Conservation (phyloP, 1,140 invertebrate genomes). For the Mizuhopecten yessoensis region DNA sequence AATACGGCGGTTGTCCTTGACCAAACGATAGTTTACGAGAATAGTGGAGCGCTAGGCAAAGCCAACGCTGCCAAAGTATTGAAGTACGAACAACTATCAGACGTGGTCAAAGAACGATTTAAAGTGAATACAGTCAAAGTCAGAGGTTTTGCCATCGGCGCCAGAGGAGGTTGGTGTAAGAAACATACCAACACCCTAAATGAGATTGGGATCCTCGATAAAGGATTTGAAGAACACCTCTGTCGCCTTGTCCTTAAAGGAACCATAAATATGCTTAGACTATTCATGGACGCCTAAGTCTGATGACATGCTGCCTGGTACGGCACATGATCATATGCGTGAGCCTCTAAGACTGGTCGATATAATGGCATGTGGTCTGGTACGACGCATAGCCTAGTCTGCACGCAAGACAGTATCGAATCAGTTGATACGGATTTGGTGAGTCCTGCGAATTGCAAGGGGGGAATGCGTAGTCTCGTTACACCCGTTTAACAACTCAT, state of each 20-base stretch:
- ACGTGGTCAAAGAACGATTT: neutral
- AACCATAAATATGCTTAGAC: slow-evolving; percentile 44
- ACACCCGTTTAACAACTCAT: too few relatives aligned
- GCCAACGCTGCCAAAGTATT: neutral
- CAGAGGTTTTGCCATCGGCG: slow-evolving; percentile 45
- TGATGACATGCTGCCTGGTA: too few relatives aligned
- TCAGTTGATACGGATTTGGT: too few relatives aligned
- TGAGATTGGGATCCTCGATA: slow-evolving; percentile 41
- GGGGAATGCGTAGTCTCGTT: too few relatives aligned
- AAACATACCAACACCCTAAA: slow-evolving; percentile 43
- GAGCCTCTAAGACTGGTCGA: too few relatives aligned
- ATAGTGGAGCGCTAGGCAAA: neutral
- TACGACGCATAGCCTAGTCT: neutral
- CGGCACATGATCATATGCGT: too few relatives aligned
- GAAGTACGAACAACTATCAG: neutral
- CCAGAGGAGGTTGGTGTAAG: slow-evolving; percentile 46
- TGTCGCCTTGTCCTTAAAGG: slow-evolving; percentile 48
- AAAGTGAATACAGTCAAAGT: neutral
- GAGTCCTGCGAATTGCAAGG: too few relatives aligned
- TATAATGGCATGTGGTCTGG: neutral
- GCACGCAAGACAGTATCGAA: too few relatives aligned
- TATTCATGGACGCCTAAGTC: slow-evolving; percentile 44
- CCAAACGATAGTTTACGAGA: slow-evolving; percentile 49
- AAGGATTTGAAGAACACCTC: slow-evolving; percentile 48
- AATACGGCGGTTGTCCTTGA: slow-evolving; percentile 43